phyloP scores from a whole-genome alignment of 2,888 invertebrate genomes.

The Apamea monoglypha region DNA sequence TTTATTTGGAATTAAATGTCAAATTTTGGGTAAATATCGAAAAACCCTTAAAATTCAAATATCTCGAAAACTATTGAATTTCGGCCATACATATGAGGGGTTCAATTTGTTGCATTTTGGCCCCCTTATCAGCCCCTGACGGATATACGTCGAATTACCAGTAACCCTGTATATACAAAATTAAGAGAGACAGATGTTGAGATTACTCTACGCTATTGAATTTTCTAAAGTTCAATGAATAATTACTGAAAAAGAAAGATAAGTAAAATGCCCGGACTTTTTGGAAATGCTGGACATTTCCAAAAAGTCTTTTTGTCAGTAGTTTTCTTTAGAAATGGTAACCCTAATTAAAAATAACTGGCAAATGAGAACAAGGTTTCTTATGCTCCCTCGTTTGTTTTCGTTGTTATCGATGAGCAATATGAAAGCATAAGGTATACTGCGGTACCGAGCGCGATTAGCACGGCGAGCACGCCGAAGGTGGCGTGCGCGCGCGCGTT shows the following conservation, averaged over 20 bases:
- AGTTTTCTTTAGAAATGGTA: background rate
- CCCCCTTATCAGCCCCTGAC: too few species aligned
- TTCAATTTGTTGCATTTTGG: too few species aligned
- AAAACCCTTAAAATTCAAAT: too few species aligned
- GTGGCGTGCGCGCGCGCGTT: slow-evolving; percentile 96
- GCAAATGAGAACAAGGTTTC: background rate
- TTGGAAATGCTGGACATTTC: too few species aligned
- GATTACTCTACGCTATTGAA: too few species aligned
- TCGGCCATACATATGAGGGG: too few species aligned
- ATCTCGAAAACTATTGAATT: too few species aligned
- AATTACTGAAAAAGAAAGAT: background rate
- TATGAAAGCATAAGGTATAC: background rate
- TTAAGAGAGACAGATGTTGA: too few species aligned
- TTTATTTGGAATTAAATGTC: too few species aligned
- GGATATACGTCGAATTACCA: too few species aligned
- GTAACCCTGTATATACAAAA: too few species aligned
- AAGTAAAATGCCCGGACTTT: background rate
- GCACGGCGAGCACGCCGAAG: slow-evolving; percentile 94
- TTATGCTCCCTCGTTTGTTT: background rate
- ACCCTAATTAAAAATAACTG: background rate
- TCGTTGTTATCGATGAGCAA: background rate
- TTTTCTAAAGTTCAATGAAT: background rate
- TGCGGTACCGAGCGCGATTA: slow-evolving; percentile 91
- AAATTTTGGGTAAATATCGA: too few species aligned
- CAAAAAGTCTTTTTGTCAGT: background rate